phyloP scores from a whole-genome alignment of 2,113 vertebrate genomes.

The Meles meles region DNA sequence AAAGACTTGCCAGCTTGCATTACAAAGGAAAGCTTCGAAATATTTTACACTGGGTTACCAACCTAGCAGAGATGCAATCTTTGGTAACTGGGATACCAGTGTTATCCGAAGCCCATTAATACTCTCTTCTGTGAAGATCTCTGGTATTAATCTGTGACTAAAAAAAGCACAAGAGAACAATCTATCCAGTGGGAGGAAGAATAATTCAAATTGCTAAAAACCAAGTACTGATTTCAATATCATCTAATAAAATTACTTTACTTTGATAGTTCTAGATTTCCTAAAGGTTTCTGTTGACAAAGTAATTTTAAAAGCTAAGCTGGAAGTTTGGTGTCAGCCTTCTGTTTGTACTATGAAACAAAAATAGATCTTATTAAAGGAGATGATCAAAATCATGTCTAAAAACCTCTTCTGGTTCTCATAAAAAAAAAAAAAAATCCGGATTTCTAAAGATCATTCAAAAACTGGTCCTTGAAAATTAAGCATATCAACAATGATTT shows the following conservation, averaged over 20 bases:
- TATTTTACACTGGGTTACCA: not conserved
- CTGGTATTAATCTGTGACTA: not conserved
- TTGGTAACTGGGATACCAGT: not conserved
- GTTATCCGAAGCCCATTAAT: not conserved
- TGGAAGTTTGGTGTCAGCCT: not conserved
- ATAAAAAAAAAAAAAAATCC: not conserved
- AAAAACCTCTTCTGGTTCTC: not conserved
- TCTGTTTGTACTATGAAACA: not conserved
- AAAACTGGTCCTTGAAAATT: not conserved
- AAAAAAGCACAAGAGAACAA: not conserved
- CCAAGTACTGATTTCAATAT: not conserved
- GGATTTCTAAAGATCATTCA: not conserved
- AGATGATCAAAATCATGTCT: not conserved
- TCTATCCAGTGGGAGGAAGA: not conserved
- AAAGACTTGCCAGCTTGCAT: not conserved
- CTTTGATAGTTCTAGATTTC: not conserved
- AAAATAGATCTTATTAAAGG: not conserved
- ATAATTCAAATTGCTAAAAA: not conserved
- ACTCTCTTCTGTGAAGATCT: not conserved
- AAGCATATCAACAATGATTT: not conserved
- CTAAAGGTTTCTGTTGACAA: constrained; percentile 9
- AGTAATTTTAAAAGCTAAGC: not conserved
- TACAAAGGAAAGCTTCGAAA: not conserved
- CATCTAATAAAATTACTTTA: not conserved
- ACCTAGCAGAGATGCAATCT: not conserved